Base-by-base conservation (phyloP, 2,113 vertebrate species). In the Psephotus haematonotus region DNA sequence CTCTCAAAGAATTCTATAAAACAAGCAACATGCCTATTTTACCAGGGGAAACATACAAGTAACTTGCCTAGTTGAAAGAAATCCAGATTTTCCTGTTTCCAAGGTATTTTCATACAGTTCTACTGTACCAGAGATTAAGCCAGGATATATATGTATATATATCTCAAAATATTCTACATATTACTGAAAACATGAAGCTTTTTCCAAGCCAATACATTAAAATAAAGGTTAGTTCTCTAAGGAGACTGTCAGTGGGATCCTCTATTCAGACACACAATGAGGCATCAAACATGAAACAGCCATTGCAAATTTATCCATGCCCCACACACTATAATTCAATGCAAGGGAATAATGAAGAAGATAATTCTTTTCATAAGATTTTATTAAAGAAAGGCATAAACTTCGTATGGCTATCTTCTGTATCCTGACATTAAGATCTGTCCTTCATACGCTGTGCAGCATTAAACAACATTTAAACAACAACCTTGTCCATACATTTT, bases 61-160 rank as follows among this genome's bases (percentile, higher is more conserved):
- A 79, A 89, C 74, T 79, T 84, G 76, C 43, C 77, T 43, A 47
- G 65, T 24, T 75, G 44, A 35, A 83, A 79, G 60, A 71, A 93
- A 92, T 82, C 44, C 55, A 93, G 81, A 75, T 52, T 92, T 91
- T 88, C 93, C 67, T 85, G 77, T 91, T 95, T 62, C 49, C 35
- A 64, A 47, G 47, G 18, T 35, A 72, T 52, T 52, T 82, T 79
- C 41, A 72, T 60, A 76, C 16, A 55, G 35, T 62, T 74, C 33
- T 74, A 27, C n/a, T 24, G 13, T 2, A 69, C 8, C 14, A 82
- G 41, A 7, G 6, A 78, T 71, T 71, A 92, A 92, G 29, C 23
- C 70, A 82, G 17, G 25, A 62, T 43, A 37, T 5, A n/a, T 60
- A 70, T 22, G n/a, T 7, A 44, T 72, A 23, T 7, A n/a, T 39